These are phyloP conservation scores for Lymantria dispar DNA, from an alignment of 2,888 invertebrate genomes.

Conservation along the genomic window DNA sequence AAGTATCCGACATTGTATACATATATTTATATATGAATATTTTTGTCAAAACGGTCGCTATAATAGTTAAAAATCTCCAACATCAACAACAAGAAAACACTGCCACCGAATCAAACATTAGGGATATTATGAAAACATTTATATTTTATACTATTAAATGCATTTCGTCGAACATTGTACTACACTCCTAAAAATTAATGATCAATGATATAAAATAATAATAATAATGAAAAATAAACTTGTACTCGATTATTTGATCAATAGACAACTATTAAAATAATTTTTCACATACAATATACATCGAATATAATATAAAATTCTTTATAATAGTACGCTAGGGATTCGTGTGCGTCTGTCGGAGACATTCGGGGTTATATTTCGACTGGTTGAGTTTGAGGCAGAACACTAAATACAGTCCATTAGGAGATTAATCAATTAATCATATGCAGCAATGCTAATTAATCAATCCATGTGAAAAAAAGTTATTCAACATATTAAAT, in stretches of 20 bases:
- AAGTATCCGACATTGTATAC: too few relatives aligned
- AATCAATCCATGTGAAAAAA: too few relatives aligned
- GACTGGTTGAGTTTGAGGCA: too few relatives aligned
- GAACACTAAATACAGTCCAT: too few relatives aligned
- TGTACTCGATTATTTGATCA: slow-evolving; percentile 62
- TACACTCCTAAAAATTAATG: slow-evolving; percentile 49
- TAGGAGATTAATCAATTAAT: too few relatives aligned
- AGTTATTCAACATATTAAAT: too few relatives aligned
- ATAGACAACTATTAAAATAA: slow-evolving; percentile 67
- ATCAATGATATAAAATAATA: slow-evolving; percentile 40
- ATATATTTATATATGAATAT: too few relatives aligned
- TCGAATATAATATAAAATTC: slow-evolving; percentile 69
- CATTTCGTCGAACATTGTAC: slow-evolving; percentile 66
- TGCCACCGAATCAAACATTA: slow-evolving; percentile 38
- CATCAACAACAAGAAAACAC: slow-evolving; percentile 40
- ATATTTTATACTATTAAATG: slow-evolving; percentile 69
- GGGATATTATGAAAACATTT: slow-evolving; percentile 43
- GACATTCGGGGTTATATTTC: neutral
- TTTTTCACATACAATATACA: slow-evolving; percentile 71
- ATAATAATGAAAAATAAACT: slow-evolving; percentile 37
- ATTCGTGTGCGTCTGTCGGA: slow-evolving; percentile 25
- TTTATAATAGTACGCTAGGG: slow-evolving; percentile 46
- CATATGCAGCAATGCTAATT: too few relatives aligned
- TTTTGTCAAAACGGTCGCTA: neutral
- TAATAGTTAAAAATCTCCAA: slow-evolving; percentile 14